Evolutionary conservation across 2,113 vertebrate species (phyloP), one percentile per base, ranked within the genome.

Genomic region (Mandrillus leucophaeus): DNA sequence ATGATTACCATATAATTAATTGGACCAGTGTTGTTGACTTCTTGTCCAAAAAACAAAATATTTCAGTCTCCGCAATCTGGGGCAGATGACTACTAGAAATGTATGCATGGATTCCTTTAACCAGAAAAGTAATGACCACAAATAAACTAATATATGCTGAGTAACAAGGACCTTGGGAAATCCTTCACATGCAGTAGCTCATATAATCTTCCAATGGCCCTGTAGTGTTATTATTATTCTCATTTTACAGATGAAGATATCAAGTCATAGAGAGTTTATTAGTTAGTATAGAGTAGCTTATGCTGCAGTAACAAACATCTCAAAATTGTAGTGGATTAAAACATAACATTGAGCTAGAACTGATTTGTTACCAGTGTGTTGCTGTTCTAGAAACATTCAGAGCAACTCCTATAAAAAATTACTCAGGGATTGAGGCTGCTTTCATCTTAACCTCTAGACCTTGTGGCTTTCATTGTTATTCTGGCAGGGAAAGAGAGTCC

Each of bases 381-480:
- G n/a, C 1, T 32, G 0, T 1, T 17, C 38, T 76, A 72, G 38
- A 17, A 88, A 40, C 35, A 16, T 16, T 76, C 52, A 35, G 38
- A 82, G 55, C 12, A 72, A 25, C 16, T 45, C 61, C 17, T 72
- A 52, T 35, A 86, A 80, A 72, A 66, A 12, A 1, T 75, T 8
- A 38, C 3, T 32, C 45, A 10, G 32, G 9, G 30, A 48, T 25
- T 25, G 20, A 8, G n/a, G 9, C 1, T 73, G 7, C 25, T 79
- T 92, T 6, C 0, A 20, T 27, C 27, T 35, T 48, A 6, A 25
- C 18, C 0, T 52, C n/a, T 50, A 70, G 50, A 88, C 40, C 2
- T 8, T 75, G 22, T n/a, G 14, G 22, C 32, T 70, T 72, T 66
- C 30, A 27, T 23, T 72, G 8, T 57, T 73, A 14, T 45, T n/a